Percentiles rank a stretch among this genome's conserved stretches.
Conservation (phyloP, 2,113 vertebrate species). For the Silurus glanis region DNA sequence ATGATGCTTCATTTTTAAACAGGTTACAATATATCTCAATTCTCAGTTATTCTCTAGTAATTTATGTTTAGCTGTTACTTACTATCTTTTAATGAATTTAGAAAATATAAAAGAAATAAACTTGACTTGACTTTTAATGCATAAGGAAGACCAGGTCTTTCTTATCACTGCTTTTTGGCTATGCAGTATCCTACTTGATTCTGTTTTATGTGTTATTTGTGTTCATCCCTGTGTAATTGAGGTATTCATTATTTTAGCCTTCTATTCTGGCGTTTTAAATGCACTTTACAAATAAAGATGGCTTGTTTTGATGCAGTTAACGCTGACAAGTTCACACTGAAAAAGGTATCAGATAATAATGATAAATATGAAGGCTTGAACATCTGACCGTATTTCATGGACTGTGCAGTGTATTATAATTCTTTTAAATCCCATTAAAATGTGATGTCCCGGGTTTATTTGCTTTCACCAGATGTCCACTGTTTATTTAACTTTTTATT, state of each 20-base stretch:
- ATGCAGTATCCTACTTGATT: neutral
- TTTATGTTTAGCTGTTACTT: no score
- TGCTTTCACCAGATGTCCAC: neutral
- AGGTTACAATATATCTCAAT: no score
- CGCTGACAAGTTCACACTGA: neutral
- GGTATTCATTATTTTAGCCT: neutral
- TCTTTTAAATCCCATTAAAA: neutral
- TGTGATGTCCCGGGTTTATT: neutral
- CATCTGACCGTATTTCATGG: neutral
- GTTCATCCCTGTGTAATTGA: neutral
- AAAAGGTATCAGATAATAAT: neutral
- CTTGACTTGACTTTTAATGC: neutral
- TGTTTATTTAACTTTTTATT: slow-evolving; percentile 17
- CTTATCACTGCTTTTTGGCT: neutral
- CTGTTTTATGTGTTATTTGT: neutral
- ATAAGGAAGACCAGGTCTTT: neutral
- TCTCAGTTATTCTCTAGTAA: no score
- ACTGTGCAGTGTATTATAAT: neutral
- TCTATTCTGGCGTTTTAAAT: neutral
- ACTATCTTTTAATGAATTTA: no score
- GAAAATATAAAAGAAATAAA: no score
- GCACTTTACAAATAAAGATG: neutral
- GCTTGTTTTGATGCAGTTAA: neutral
- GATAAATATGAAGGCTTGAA: neutral
- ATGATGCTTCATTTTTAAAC: neutral